A percentile compares a stretch with the other conserved stretches of the same genome.
Conservation (phyloP, 2,113 vertebrate genomes). For the Amphiprion ocellaris region DNA sequence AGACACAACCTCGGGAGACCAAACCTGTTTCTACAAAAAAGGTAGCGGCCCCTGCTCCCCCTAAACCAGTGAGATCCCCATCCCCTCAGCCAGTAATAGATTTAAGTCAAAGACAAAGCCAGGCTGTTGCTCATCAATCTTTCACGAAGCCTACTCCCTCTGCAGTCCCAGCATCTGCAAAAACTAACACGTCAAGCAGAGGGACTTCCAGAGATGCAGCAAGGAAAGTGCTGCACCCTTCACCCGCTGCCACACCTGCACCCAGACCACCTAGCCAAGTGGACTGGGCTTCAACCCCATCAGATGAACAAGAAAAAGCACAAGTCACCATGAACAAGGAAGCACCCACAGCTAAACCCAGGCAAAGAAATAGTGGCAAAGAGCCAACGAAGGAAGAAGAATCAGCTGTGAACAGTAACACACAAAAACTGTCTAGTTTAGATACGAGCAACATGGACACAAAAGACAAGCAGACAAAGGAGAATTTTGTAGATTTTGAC, state of each 20-base stretch:
- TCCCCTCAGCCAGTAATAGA: conserved; percentile 21
- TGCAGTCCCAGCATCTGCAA: conserved; percentile 14
- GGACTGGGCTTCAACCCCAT: conserved; percentile 6
- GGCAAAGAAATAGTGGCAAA: conserved; percentile 60
- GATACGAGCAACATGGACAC: conserved; percentile 25
- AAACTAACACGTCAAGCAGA: conserved; percentile 23
- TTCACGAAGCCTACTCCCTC: conserved; percentile 27
- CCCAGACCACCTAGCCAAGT: conserved; percentile 42
- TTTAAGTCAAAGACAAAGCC: conserved; percentile 37
- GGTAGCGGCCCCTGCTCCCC: conserved; percentile 57
- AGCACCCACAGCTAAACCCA: conserved; percentile 75
- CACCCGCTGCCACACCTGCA: conserved; percentile 15
- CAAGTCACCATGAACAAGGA: conserved; percentile 37
- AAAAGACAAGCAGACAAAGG: conserved; percentile 1
- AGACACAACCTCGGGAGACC: conserved; percentile 30
- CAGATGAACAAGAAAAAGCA: conserved; percentile 30
- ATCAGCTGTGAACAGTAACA: conserved; percentile 28
- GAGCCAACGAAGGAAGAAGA: conserved; percentile 50
- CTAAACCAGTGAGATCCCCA: conserved; percentile 40
- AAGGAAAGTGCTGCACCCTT: conserved; percentile 39
- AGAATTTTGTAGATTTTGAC: conserved; percentile 44
- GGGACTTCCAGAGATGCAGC: conserved; percentile 7
- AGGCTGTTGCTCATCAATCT: conserved; percentile 25
- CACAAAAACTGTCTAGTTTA: conserved; percentile 15
- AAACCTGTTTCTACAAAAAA: conserved; percentile 59